A percentile compares a stretch with the other conserved stretches of the same genome.
Conservation (phyloP, 2,888 invertebrate species). For the Pteria penguin region DNA sequence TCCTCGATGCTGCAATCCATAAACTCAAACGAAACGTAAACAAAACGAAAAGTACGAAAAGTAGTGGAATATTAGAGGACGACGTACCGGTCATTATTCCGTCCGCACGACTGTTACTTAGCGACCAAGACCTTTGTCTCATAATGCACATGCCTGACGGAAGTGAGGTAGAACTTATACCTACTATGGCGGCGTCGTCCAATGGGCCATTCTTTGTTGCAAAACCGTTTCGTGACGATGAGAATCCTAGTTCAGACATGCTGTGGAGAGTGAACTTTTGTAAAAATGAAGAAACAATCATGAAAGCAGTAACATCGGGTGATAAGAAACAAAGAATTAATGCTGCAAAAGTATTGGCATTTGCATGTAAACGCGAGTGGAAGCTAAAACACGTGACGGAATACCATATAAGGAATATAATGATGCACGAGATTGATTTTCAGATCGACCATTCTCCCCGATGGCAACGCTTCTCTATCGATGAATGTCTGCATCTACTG, state of each 20-base stretch:
- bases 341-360: slow-evolving; percentile 57
- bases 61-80: neutral
- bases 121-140: slow-evolving; percentile 20
- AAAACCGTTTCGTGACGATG: slow-evolving; percentile 57
- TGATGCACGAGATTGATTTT: slow-evolving; percentile 71
- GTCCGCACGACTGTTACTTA: slow-evolving; percentile 3
- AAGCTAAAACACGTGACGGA: slow-evolving; percentile 58
- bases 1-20: slow-evolving; percentile 58
- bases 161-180: slow-evolving; percentile 37
- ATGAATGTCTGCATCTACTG: slow-evolving; percentile 63
- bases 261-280: slow-evolving; percentile 58
- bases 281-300: slow-evolving; percentile 52
- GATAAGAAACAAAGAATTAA: slow-evolving; percentile 60
- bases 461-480: slow-evolving; percentile 69
- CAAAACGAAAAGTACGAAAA: slow-evolving; percentile 9
- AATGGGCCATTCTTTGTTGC: slow-evolving; percentile 48
- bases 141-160: slow-evolving; percentile 24
- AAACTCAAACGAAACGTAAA: slow-evolving; percentile 24
- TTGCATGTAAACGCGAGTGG: slow-evolving; percentile 55
- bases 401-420: slow-evolving; percentile 71
- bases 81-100: slow-evolving; percentile 3
- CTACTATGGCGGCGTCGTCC: slow-evolving; percentile 49
- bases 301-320: slow-evolving; percentile 55
- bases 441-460: slow-evolving; percentile 70
- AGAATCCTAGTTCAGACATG: slow-evolving; percentile 56